Conservation (phyloP, 2,113 vertebrate genomes). For the Triplophysa tibetana region DNA sequence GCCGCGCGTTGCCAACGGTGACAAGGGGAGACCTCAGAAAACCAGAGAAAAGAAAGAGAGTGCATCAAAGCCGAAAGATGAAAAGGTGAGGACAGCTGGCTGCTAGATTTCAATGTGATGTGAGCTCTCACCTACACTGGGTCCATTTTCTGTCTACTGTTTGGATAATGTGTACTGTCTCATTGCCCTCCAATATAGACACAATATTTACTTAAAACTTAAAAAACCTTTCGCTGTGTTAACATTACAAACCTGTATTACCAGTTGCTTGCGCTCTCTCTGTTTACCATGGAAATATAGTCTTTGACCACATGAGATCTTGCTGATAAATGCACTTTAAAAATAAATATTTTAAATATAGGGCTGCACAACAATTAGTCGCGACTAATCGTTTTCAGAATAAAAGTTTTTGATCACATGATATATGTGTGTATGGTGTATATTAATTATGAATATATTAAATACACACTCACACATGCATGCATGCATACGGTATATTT, state of each 20-base stretch:
- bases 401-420: no score
- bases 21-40: conserved; percentile 79
- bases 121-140: background rate
- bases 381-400: no score
- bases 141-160: background rate
- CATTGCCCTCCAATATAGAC: background rate
- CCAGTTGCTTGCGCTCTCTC: conserved; percentile 45
- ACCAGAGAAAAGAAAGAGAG: conserved; percentile 88
- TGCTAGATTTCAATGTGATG: background rate
- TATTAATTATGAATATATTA: no score
- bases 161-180: background rate
- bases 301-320: background rate
- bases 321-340: background rate
- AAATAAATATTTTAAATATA: no score
- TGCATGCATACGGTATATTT: no score
- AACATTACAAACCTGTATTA: conserved; percentile 43
- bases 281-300: background rate
- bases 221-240: conserved; percentile 27
- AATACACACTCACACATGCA: no score
- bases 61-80: conserved; percentile 83
- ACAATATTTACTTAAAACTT: conserved; percentile 40
- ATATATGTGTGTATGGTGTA: no score
- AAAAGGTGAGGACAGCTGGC: conserved; percentile 78
- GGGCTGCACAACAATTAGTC: no score
- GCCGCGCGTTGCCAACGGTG: conserved; percentile 77